Conservation (phyloP, 2,797 vertebrate genomes). For the Gymnothorax javanicus region DNA sequence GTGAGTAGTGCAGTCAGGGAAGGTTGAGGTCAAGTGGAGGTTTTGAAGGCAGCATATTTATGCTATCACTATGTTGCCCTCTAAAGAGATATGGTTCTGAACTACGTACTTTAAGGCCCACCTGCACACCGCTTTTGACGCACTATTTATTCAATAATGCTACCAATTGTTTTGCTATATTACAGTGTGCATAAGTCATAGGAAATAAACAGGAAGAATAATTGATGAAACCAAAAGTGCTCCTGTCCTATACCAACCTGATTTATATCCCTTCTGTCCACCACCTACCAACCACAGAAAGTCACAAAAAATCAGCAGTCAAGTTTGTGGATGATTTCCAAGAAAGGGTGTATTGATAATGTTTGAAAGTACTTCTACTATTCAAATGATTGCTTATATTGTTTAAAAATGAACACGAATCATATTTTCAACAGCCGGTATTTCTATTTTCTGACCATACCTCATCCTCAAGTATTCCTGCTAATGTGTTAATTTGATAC, state of each 20-base stretch:
- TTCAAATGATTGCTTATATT: no score
- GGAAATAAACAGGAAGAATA: background rate
- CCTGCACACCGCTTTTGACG: background rate
- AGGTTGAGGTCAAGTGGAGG: conserved; percentile 60
- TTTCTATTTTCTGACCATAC: no score
- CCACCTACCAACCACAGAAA: background rate
- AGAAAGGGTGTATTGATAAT: no score
- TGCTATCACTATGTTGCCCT: background rate
- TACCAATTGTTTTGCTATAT: background rate
- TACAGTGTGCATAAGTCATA: background rate
- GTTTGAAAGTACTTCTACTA: no score
- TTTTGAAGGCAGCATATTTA: conserved; percentile 22
- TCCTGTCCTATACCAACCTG: background rate
- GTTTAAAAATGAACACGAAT: no score
- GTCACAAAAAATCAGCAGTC: background rate
- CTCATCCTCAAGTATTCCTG: no score
- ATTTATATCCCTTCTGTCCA: background rate
- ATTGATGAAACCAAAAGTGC: background rate
- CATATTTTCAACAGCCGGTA: no score
- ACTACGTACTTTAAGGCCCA: background rate
- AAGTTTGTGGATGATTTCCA: background rate
- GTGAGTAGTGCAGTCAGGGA: conserved; percentile 62
- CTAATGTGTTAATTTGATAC: no score
- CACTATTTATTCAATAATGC: background rate
- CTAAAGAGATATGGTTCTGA: background rate